phyloP scores from a whole-genome alignment of 2,797 vertebrate species.

The Onychomys leucogaster region DNA sequence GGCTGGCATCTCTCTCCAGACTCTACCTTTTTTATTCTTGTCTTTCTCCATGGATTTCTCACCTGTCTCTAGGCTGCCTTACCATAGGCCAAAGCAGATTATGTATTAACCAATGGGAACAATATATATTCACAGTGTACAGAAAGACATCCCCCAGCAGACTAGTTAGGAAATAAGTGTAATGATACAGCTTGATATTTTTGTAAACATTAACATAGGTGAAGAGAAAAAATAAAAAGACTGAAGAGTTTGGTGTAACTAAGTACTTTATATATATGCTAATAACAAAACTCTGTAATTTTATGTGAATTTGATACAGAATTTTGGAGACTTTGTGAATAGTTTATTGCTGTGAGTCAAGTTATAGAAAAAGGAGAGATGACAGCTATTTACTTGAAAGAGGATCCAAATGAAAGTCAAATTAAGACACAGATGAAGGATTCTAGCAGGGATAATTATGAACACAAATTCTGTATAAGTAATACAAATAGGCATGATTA shows the following conservation, averaged over 20 bases:
- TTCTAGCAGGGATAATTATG: background rate
- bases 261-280: background rate
- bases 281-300: background rate
- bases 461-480: background rate
- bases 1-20: no score
- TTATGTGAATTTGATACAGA: background rate
- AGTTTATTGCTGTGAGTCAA: background rate
- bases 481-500: background rate
- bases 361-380: background rate
- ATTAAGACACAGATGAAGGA: background rate
- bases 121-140: no score
- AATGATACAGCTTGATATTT: background rate
- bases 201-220: background rate
- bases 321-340: background rate
- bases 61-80: no score
- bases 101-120: no score
- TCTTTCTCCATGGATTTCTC: no score
- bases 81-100: no score
- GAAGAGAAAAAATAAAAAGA: background rate
- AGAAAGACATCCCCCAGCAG: no score
- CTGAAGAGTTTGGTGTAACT: background rate
- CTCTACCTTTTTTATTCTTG: no score
- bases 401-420: background rate
- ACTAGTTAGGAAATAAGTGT: background rate
- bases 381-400: background rate